A percentile compares a stretch with the other conserved stretches of the same genome.
Evolutionary conservation across 2,888 invertebrate species (phyloP).

Genomic region (Ramazzottius varieornatus): DNA sequence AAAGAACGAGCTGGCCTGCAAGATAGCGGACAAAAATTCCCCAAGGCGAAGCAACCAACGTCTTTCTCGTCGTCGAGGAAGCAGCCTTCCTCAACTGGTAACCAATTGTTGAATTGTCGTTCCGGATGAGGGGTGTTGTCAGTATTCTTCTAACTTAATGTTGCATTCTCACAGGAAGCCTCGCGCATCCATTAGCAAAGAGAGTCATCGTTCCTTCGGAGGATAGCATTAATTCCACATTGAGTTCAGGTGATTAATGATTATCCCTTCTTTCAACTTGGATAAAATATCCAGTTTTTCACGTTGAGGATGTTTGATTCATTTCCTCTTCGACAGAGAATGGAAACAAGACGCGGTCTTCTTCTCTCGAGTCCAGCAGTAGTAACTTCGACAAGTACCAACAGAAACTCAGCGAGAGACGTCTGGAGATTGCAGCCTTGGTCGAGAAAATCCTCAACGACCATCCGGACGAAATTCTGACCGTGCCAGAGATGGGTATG

Average conservation of each 20-base stretch:
- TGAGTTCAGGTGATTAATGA: background rate
- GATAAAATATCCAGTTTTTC: too few relatives aligned
- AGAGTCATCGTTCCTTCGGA: too few relatives aligned
- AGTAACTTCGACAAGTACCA: too few relatives aligned
- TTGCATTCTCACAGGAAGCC: too few relatives aligned
- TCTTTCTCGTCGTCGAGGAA: too few relatives aligned
- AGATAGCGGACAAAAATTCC: background rate
- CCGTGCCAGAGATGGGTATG: background rate
- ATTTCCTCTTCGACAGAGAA: background rate
- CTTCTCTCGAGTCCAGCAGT: too few relatives aligned
- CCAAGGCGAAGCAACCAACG: background rate
- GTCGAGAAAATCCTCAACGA: background rate
- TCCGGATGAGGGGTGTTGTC: too few relatives aligned
- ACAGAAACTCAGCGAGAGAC: too few relatives aligned
- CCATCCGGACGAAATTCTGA: background rate
- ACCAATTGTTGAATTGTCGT: too few relatives aligned
- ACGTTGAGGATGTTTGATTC: background rate
- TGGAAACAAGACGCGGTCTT: background rate
- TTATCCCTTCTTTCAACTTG: background rate
- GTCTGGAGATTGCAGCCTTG: background rate
- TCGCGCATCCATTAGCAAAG: too few relatives aligned
- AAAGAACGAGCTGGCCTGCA: background rate
- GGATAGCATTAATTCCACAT: background rate
- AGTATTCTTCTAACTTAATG: too few relatives aligned
- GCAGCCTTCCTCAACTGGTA: too few relatives aligned